Conservation (phyloP, 1,140 invertebrate genomes). For the Drosophila subpulchrella region DNA sequence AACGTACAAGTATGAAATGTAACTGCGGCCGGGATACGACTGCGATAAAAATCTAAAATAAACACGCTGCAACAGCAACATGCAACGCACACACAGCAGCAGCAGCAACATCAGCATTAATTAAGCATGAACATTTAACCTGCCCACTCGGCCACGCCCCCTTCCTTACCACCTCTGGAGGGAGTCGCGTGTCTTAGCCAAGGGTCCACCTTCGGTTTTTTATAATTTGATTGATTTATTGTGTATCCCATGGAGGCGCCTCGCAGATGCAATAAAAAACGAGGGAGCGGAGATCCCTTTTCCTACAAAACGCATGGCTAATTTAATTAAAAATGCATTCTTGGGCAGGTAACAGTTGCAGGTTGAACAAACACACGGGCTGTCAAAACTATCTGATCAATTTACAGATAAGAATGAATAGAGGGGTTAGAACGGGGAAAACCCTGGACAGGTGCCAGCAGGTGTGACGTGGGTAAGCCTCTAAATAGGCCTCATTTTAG, state of each 20-base stretch:
- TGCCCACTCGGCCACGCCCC: constrained; percentile 66
- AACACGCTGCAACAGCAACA: constrained; percentile 66
- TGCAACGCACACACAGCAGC: constrained; percentile 58
- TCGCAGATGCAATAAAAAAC: constrained; percentile 29
- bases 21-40: constrained; percentile 46
- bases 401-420: constrained; percentile 16
- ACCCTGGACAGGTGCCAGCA: constrained; percentile 22
- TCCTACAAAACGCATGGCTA: constrained; percentile 20
- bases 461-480: constrained; percentile 16
- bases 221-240: constrained; percentile 80
- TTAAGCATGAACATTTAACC: constrained; percentile 81
- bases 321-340: constrained; percentile 75
- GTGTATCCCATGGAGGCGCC: constrained; percentile 45
- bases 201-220: constrained; percentile 34
- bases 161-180: constrained; percentile 2
- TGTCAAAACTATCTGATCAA: constrained; percentile 69
- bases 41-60: constrained; percentile 81
- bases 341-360: constrained; percentile 42
- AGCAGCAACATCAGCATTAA: constrained; percentile 69
- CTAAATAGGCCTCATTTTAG: background rate
- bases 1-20: constrained; percentile 76
- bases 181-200: constrained; percentile 59
- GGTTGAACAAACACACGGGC: constrained; percentile 26
- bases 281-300: background rate
- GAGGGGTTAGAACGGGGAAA: background rate